Conservation (phyloP, 2,113 vertebrate genomes). For the Phaethon lepturus region DNA sequence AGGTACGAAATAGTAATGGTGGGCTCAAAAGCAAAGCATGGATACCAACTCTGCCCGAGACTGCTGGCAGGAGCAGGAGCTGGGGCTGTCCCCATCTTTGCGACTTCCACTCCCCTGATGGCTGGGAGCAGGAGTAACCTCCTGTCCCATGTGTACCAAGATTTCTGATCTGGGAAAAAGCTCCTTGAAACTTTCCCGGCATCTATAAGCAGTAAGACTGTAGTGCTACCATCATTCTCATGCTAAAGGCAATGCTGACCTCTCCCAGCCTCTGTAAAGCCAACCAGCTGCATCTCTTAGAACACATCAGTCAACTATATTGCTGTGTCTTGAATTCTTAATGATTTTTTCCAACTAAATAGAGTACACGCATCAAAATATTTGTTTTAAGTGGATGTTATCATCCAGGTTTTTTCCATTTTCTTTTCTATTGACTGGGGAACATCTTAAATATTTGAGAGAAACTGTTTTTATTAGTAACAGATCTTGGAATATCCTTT, state of each 20-base stretch:
- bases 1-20: fast-evolving
- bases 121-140: background rate
- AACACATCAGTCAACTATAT: conserved; percentile 36
- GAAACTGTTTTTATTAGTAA: background rate
- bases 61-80: background rate
- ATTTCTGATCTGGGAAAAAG: background rate
- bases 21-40: background rate
- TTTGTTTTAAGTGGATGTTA: conserved; percentile 13
- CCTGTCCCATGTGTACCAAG: background rate
- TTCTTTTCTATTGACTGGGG: background rate
- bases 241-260: background rate
- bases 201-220: fast-evolving
- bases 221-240: background rate
- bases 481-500: background rate
- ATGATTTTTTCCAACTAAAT: conserved; percentile 46
- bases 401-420: background rate
- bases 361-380: background rate
- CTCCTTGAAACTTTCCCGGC: background rate
- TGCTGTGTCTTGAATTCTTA: conserved; percentile 29
- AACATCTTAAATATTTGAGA: conserved; percentile 17
- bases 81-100: background rate
- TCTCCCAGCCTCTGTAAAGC: conserved; percentile 34
- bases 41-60: background rate
- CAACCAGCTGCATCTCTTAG: conserved; percentile 37
- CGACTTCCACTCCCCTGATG: background rate